A percentile compares a stretch with the other conserved stretches of the same genome.
Conservation (phyloP, 92 coral and sea anemone genomes). For the Epizoanthus ramosus region DNA sequence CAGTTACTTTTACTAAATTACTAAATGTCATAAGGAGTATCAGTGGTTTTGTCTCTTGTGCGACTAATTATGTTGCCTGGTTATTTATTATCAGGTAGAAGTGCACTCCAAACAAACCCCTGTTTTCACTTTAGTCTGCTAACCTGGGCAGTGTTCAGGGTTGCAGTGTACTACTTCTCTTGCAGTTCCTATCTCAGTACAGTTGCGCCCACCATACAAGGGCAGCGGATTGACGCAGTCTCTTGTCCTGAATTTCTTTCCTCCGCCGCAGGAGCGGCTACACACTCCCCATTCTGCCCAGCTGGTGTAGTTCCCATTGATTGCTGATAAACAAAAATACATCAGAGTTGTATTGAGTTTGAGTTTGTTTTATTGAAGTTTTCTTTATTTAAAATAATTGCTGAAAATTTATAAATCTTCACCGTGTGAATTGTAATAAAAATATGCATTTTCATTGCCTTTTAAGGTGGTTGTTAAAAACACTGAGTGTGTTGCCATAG, state of each 20-base stretch:
- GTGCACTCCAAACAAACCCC: background rate
- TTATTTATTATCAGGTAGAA: background rate
- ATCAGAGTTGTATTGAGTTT: background rate
- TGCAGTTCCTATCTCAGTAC: constrained; percentile 81
- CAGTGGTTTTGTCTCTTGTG: too few relatives aligned
- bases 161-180: constrained; percentile 90
- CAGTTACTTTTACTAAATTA: background rate
- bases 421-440: too few relatives aligned
- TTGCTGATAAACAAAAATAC: constrained; percentile 58
- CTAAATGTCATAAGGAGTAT: too few relatives aligned
- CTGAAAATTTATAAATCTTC: too few relatives aligned
- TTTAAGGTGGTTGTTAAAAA: too few relatives aligned
- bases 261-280: constrained; percentile 91
- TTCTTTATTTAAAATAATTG: too few relatives aligned
- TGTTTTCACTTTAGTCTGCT: background rate
- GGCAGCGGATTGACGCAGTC: constrained; percentile 87
- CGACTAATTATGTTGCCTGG: too few relatives aligned
- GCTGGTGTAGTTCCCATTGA: constrained; percentile 82
- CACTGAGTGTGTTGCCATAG: too few relatives aligned
- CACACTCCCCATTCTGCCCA: constrained; percentile 95
- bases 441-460: too few relatives aligned
- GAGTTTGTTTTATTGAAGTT: too few relatives aligned
- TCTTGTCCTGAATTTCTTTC: constrained; percentile 71
- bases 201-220: constrained; percentile 78
- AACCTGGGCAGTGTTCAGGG: constrained; percentile 93